phyloP scores from a whole-genome alignment of 1,140 invertebrate genomes.

The Anthonomus grandis region DNA sequence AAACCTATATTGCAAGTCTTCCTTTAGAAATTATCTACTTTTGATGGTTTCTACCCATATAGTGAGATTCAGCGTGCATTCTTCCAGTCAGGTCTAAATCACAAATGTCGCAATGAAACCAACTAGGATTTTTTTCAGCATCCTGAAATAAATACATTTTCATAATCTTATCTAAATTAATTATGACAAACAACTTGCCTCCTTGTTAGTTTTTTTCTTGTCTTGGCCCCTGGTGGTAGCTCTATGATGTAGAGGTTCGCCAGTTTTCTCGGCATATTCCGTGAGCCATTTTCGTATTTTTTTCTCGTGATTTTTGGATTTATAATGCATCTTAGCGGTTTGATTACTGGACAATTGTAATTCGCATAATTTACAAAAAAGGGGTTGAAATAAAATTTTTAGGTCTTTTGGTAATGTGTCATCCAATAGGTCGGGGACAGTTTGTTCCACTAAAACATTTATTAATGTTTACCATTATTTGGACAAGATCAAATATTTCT shows the following conservation, averaged over 20 bases:
- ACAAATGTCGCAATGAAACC: constrained; percentile 49
- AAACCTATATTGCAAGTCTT: constrained; percentile 2
- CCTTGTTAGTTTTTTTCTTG: constrained; percentile 6
- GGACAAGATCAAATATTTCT: not conserved
- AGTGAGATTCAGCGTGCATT: constrained; percentile 52
- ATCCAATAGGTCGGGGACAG: constrained; percentile 34
- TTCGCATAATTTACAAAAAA: constrained; percentile 50
- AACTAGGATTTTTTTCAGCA: constrained; percentile 37
- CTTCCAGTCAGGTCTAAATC: constrained; percentile 49
- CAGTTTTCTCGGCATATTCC: constrained; percentile 39
- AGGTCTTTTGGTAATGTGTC: constrained; percentile 47
- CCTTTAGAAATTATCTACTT: constrained; percentile 33
- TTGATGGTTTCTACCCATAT: constrained; percentile 50
- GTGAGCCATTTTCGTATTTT: constrained; percentile 49
- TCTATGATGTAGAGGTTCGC: constrained; percentile 40
- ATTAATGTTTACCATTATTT: not conserved
- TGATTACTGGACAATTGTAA: constrained; percentile 46
- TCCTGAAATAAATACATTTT: too few species aligned
- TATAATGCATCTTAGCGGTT: constrained; percentile 50
- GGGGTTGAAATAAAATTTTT: constrained; percentile 46
- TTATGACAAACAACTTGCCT: not conserved
- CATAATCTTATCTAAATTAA: not conserved
- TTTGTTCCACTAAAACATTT: constrained; percentile 27
- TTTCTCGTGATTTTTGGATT: constrained; percentile 51
- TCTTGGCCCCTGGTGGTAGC: constrained; percentile 19